These are phyloP conservation scores for Varanus salvator DNA, from an alignment of 2,113 vertebrate species.

Conservation along the genomic window DNA sequence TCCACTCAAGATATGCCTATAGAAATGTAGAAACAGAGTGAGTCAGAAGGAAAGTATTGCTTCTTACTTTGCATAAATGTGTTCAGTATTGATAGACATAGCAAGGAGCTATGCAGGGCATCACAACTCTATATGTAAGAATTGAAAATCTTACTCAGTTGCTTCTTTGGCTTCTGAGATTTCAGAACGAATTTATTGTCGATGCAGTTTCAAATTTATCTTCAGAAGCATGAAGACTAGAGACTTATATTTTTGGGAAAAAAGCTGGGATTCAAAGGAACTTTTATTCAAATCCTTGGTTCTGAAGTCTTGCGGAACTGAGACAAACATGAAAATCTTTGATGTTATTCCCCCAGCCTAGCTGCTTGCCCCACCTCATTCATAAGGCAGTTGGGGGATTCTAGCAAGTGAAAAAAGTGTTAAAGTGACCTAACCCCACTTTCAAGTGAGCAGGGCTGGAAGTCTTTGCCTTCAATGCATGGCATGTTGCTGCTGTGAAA, in stretches of 20 bases:
- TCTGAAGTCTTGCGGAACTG: not conserved
- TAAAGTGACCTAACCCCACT: not conserved
- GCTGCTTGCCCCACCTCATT: not conserved
- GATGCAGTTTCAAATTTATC: not conserved
- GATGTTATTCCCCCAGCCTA: not conserved
- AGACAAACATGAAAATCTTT: not conserved
- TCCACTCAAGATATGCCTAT: too few relatives aligned
- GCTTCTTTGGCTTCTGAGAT: not conserved
- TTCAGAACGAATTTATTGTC: not conserved
- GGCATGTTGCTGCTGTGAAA: constrained; percentile 4
- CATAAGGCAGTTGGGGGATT: not conserved
- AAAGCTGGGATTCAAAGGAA: not conserved
- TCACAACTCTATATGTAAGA: too few relatives aligned
- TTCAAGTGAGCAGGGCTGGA: not conserved
- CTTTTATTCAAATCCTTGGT: not conserved
- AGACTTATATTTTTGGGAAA: not conserved
- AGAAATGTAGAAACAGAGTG: too few relatives aligned
- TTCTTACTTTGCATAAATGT: not conserved
- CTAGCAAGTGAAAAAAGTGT: too few relatives aligned
- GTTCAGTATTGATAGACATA: not conserved
- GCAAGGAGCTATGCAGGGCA: not conserved
- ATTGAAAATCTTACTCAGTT: too few relatives aligned
- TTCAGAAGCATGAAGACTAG: not conserved
- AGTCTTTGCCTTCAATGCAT: not conserved
- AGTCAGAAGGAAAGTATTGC: too few relatives aligned